These are phyloP conservation scores for Ariopsis seemanni DNA, from an alignment of 2,113 vertebrate genomes.

Conservation along the genomic window DNA sequence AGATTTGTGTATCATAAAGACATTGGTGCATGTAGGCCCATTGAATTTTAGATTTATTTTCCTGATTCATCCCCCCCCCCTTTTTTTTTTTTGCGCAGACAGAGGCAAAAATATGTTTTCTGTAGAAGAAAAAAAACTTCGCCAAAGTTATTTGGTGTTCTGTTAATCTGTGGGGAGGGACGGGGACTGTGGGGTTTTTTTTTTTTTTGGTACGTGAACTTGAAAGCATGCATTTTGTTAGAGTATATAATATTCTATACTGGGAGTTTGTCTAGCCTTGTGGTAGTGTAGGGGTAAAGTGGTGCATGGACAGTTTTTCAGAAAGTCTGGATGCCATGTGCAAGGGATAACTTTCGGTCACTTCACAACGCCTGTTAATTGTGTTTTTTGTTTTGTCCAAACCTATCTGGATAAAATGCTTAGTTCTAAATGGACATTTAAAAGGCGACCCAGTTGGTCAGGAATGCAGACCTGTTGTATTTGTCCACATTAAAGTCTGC, in stretches of 20 bases:
- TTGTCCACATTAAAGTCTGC: slow-evolving; percentile 44
- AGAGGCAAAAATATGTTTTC: slow-evolving; percentile 40
- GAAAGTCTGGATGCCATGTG: slow-evolving; percentile 8
- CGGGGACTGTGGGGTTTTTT: slow-evolving; percentile 9
- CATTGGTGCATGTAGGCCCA: neutral
- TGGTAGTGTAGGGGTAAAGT: slow-evolving; percentile 67
- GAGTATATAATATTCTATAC: slow-evolving; percentile 67
- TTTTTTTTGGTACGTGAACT: slow-evolving; percentile 62
- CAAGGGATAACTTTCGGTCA: slow-evolving; percentile 43
- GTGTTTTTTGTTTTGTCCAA: slow-evolving; percentile 28
- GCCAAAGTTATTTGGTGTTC: slow-evolving; percentile 9
- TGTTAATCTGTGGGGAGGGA: neutral
- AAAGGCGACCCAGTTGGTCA: slow-evolving; percentile 9
- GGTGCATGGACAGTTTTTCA: slow-evolving; percentile 65
- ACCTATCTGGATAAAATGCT: slow-evolving; percentile 7
- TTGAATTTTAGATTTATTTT: slow-evolving; percentile 3
- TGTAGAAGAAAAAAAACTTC: neutral
- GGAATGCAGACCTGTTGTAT: slow-evolving; percentile 47
- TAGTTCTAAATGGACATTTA: slow-evolving; percentile 22
- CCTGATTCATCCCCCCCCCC: neutral
- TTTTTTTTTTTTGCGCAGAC: slow-evolving; percentile 31
- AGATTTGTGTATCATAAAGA: slow-evolving; percentile 21
- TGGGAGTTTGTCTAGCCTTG: slow-evolving; percentile 67
- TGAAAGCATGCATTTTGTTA: slow-evolving; percentile 73
- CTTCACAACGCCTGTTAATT: slow-evolving; percentile 44